Conservation (phyloP, 2,888 invertebrate species). For the Lycophotia porphyrea region DNA sequence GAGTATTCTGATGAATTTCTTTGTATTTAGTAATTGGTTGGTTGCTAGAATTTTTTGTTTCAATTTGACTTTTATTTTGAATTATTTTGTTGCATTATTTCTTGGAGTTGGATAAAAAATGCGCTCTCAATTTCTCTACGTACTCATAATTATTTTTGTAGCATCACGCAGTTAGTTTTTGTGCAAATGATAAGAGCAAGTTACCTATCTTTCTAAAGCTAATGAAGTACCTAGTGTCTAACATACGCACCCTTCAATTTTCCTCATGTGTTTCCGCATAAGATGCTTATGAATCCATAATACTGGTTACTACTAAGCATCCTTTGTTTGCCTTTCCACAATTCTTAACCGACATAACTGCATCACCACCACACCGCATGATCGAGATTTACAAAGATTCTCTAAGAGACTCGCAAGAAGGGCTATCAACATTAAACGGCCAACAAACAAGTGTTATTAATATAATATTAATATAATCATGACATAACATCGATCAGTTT, state of each 20-base stretch:
- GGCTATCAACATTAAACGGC: slow-evolving; percentile 46
- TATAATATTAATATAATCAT: slow-evolving; percentile 67
- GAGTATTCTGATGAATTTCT: slow-evolving; percentile 64
- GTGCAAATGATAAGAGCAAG: slow-evolving; percentile 2
- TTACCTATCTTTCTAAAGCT: background rate
- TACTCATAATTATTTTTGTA: background rate
- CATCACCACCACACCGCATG: slow-evolving; percentile 17
- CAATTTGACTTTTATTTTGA: slow-evolving; percentile 24
- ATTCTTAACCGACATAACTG: background rate
- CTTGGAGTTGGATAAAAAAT: slow-evolving; percentile 11
- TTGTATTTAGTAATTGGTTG: slow-evolving; percentile 61
- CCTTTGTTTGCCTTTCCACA: background rate
- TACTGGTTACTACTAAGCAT: background rate
- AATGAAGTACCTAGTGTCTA: slow-evolving; percentile 6
- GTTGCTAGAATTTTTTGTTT: slow-evolving; percentile 58
- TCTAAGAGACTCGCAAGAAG: slow-evolving; percentile 33
- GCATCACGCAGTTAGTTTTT: background rate
- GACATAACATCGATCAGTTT: slow-evolving; percentile 72
- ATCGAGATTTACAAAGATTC: slow-evolving; percentile 50
- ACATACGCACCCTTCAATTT: background rate
- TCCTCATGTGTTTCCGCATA: background rate
- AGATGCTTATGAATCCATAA: background rate
- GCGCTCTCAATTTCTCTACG: background rate
- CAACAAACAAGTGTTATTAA: slow-evolving; percentile 68
- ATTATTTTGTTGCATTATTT: slow-evolving; percentile 16